These are phyloP conservation scores for Brachylomia viminalis DNA, from an alignment of 2,888 invertebrate genomes.

Conservation along the genomic window DNA sequence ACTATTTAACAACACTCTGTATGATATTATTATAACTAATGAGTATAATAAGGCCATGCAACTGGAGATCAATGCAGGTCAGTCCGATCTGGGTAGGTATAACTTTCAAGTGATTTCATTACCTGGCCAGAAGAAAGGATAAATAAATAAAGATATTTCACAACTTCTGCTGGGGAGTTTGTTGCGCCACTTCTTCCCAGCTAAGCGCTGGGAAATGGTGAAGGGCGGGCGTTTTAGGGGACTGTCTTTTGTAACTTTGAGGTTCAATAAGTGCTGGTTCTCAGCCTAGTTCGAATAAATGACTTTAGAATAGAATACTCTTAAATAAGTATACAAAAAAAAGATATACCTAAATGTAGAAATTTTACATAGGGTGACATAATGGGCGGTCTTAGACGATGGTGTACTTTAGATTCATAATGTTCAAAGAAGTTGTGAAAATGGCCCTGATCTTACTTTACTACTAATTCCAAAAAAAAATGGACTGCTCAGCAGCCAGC, in stretches of 20 bases:
- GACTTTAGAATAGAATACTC: no score
- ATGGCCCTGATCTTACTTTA: slow-evolving; percentile 23
- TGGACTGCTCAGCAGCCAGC: not conserved
- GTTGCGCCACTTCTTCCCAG: not conserved
- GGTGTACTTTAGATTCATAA: no score
- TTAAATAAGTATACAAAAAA: no score
- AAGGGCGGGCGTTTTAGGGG: not conserved
- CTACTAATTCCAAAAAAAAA: no score
- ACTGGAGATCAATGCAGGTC: not conserved
- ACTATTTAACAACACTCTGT: not conserved
- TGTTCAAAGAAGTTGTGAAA: slow-evolving; percentile 46
- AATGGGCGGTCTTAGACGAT: no score
- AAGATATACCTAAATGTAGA: no score
- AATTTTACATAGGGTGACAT: no score
- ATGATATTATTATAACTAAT: not conserved
- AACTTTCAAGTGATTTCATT: not conserved
- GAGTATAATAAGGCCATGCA: slow-evolving; percentile 18
- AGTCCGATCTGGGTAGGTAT: no score
- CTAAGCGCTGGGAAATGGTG: not conserved
- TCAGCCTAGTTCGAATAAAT: not conserved
- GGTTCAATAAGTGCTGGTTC: not conserved
- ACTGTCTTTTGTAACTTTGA: not conserved
- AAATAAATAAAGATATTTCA: not conserved
- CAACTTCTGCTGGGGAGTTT: not conserved
- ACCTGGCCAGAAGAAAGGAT: not conserved